Percentiles rank a stretch among this genome's conserved stretches.
Evolutionary conservation across 2,797 vertebrate genomes (phyloP).

Genomic region (Okamejei kenojei): DNA sequence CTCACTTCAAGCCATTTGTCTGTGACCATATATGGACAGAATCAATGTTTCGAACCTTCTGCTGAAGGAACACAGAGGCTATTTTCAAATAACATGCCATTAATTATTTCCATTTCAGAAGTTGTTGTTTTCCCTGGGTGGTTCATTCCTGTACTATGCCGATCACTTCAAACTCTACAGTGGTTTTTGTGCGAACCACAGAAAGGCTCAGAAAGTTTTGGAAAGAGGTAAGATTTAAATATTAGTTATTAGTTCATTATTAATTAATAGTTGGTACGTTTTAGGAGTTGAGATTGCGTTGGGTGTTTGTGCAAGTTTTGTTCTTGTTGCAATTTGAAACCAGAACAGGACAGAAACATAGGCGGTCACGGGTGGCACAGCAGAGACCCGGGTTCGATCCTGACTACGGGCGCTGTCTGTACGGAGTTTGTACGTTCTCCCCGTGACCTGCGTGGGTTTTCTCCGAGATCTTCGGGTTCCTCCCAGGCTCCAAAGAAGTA

Average conservation of each 20-base stretch:
- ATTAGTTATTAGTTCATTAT: background rate
- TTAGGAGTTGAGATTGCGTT: background rate
- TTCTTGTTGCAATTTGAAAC: background rate
- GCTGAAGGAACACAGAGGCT: background rate
- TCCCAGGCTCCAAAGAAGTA: too few relatives aligned
- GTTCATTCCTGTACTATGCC: constrained; percentile 96
- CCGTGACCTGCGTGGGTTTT: too few relatives aligned
- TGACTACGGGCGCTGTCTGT: too few relatives aligned
- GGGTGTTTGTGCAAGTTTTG: background rate
- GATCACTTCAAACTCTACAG: constrained; percentile 98
- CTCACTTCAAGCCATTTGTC: too few relatives aligned
- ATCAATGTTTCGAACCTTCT: background rate
- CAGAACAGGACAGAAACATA: too few relatives aligned
- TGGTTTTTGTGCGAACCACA: constrained; percentile 95
- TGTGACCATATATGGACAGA: too few relatives aligned
- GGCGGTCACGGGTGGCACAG: too few relatives aligned
- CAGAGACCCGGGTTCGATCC: too few relatives aligned
- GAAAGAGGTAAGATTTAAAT: constrained; percentile 72
- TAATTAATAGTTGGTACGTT: background rate
- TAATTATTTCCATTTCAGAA: constrained; percentile 62
- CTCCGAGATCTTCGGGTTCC: too few relatives aligned
- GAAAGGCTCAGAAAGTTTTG: constrained; percentile 95
- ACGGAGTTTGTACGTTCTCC: too few relatives aligned
- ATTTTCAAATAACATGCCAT: background rate
- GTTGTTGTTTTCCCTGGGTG: constrained; percentile 89